Percentiles rank a stretch among this genome's conserved stretches.
These are phyloP conservation scores for Mus spretus DNA, from an alignment of 2,797 vertebrate genomes.

Conservation along the genomic window DNA sequence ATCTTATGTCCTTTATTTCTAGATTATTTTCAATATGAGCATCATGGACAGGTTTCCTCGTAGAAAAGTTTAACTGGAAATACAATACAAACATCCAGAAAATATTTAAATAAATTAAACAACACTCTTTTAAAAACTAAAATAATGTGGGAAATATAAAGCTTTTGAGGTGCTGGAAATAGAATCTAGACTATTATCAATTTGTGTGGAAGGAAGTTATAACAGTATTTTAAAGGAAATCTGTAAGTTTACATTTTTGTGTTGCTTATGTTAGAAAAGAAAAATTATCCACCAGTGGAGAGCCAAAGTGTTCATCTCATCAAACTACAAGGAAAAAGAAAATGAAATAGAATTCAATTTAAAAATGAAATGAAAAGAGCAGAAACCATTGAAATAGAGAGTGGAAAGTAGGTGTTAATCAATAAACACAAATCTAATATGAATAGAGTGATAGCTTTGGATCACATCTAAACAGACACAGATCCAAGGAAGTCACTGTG, in stretches of 20 bases:
- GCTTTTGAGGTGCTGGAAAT: conserved; percentile 3
- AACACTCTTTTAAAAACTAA: conserved; percentile 17
- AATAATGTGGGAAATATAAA: neutral
- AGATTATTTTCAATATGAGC: neutral
- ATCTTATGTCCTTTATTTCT: neutral
- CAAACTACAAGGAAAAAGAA: neutral
- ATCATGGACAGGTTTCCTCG: neutral
- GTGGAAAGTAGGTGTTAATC: neutral
- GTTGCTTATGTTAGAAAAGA: neutral
- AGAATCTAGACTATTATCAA: neutral
- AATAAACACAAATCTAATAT: neutral
- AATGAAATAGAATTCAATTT: neutral
- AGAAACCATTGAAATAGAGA: conserved; percentile 2
- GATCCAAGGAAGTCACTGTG: neutral
- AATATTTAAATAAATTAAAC: conserved; percentile 11
- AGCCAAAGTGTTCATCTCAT: neutral
- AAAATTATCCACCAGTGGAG: neutral
- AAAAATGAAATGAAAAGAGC: neutral
- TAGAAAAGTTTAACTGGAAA: neutral
- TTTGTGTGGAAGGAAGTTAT: neutral
- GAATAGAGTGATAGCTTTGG: neutral
- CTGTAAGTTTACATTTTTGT: neutral
- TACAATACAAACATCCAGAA: neutral
- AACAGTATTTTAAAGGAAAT: neutral
- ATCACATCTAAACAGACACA: neutral